Evolutionary conservation across 2,888 invertebrate genomes (phyloP), one percentile per base, ranked within the genome.

Genomic region (Drosophila vallismaia): DNA sequence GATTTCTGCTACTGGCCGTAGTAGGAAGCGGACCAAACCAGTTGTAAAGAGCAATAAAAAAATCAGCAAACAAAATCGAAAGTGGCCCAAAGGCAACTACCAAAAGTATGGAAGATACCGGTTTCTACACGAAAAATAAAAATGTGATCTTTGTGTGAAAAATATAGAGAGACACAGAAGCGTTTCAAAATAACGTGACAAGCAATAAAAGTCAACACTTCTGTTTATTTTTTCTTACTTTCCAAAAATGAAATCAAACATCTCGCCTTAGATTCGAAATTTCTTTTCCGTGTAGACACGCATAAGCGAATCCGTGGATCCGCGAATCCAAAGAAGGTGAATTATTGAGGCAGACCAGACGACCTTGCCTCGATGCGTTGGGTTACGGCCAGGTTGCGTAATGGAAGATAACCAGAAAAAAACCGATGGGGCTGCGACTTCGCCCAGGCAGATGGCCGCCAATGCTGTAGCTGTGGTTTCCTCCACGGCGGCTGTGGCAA

Each of bases 21-120:
- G 60, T 63, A 53, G 74, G 58, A 69, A 69, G 49, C 56, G 46
- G 53, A 51, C 54, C 72, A 81, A 80, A 78, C 85, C 75, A 86
- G 79, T 81, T 81, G 82, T 75, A 86, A 86, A 84, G 71, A 73
- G 76, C 86, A 79, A 85, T 82, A 76, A 82, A 85, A 31, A 82
- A 70, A 42, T 76, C 74, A 76, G 79, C 70, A 82, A 86, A 73
- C 46, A 77, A 82, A 85, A 82, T 82, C 79, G 83, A 82, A 87
- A 87, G 82, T 79, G 75, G 67, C 71, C 69, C 57, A 19, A 28
- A 57, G 74, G 68, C 58, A 52, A 52, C 71, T 63, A 59, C 50
- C 51, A 38, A 67, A 60, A 46, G 10, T 60, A 71, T 62, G 28
- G 36, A 54, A 28, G 36, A 33, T 58, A 66, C 67, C 52, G 67